phyloP scores from a whole-genome alignment of 2,113 vertebrate species.

The Danionella cerebrum region DNA sequence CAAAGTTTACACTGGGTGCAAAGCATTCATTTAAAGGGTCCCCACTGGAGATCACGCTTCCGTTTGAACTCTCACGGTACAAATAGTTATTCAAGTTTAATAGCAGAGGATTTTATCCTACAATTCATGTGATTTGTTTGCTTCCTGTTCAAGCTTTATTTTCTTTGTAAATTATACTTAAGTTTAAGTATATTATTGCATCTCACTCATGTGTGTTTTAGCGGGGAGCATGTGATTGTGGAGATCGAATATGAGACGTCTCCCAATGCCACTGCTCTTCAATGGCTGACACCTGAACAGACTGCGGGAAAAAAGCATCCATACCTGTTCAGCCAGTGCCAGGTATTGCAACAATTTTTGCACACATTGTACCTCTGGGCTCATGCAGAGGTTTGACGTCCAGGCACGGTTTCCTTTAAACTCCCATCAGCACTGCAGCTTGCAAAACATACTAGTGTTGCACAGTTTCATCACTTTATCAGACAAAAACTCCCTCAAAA shows the following conservation, averaged over 20 bases:
- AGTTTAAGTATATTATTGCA: neutral
- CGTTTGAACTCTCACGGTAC: slow-evolving; percentile 83
- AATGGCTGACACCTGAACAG: slow-evolving; percentile 89
- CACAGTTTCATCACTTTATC: neutral
- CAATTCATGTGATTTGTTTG: no score
- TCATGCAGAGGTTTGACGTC: neutral
- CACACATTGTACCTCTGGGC: neutral
- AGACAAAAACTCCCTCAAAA: neutral
- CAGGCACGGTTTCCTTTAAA: neutral
- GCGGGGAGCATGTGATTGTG: slow-evolving; percentile 85
- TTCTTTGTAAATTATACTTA: neutral
- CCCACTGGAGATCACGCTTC: slow-evolving; percentile 77
- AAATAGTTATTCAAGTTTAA: neutral
- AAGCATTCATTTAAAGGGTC: slow-evolving; percentile 84
- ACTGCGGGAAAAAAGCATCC: slow-evolving; percentile 88
- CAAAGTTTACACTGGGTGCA: slow-evolving; percentile 71
- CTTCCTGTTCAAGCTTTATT: no score
- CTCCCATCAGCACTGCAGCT: neutral
- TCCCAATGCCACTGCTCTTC: slow-evolving; percentile 80
- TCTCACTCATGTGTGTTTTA: slow-evolving; percentile 48
- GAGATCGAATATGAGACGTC: slow-evolving; percentile 88
- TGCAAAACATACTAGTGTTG: neutral
- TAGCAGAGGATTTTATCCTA: no score
- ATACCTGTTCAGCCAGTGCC: slow-evolving; percentile 95
- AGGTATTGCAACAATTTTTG: slow-evolving; percentile 55